A percentile compares a stretch with the other conserved stretches of the same genome.
Evolutionary conservation across 2,797 vertebrate genomes (phyloP).

Genomic region (Pseudotriccus pelzelni): DNA sequence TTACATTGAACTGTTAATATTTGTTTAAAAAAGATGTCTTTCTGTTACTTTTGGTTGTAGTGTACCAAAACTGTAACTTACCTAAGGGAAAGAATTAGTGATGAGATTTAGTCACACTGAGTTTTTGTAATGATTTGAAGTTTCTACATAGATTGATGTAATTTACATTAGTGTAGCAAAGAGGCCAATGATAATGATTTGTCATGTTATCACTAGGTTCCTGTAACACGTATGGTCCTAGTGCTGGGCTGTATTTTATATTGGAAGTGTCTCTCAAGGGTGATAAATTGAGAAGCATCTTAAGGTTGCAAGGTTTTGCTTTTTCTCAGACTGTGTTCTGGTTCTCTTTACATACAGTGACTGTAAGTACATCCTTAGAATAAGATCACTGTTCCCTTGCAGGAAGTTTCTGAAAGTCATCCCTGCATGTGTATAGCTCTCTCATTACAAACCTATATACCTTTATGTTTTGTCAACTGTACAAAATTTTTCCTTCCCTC

Average conservation of each 20-base stretch:
- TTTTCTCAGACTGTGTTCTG: not conserved
- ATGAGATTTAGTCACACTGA: not conserved
- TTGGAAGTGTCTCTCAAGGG: not conserved
- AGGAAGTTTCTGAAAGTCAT: not conserved
- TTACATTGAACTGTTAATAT: not conserved
- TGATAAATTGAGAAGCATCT: not conserved
- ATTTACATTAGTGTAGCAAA: not conserved
- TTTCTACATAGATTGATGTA: not conserved
- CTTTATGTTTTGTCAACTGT: not conserved
- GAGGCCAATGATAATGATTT: not conserved
- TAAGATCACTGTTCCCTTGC: not conserved
- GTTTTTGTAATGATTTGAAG: not conserved
- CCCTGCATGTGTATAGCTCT: not conserved
- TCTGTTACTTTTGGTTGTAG: slow-evolving; percentile 9
- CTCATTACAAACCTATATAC: not conserved
- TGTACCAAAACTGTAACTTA: not conserved
- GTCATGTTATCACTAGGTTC: not conserved
- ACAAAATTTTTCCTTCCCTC: not conserved
- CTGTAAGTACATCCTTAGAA: not conserved
- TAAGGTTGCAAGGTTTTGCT: not conserved
- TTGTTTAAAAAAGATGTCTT: slow-evolving; percentile 19
- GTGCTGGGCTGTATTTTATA: not conserved
- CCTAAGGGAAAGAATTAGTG: not conserved
- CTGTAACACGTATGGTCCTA: not conserved
- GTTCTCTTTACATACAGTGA: not conserved